These are phyloP conservation scores for Dryomyza anilis DNA, from an alignment of 2,888 invertebrate genomes.

Conservation along the genomic window DNA sequence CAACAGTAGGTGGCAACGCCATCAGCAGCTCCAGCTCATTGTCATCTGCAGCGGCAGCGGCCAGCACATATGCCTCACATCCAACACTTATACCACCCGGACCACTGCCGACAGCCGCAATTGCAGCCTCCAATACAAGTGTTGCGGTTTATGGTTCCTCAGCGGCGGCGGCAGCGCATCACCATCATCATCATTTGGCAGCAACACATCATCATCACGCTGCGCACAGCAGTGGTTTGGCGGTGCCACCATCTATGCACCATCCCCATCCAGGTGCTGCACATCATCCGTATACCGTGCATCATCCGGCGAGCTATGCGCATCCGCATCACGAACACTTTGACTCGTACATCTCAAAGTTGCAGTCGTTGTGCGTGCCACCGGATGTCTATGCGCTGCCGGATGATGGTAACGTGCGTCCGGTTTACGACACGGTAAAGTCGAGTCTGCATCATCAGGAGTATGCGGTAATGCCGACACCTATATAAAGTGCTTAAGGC, in stretches of 20 bases:
- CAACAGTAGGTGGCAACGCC: constrained; percentile 13
- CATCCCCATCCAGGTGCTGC: constrained; percentile 40
- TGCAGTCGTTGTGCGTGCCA: constrained; percentile 87
- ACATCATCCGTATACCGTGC: constrained; percentile 56
- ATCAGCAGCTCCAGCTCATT: constrained; percentile 12
- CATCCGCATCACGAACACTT: constrained; percentile 79
- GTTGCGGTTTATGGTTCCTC: constrained; percentile 37
- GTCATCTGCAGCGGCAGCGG: constrained; percentile 27
- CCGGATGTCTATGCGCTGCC: constrained; percentile 79
- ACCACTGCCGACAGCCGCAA: constrained; percentile 40
- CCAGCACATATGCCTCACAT: constrained; percentile 36
- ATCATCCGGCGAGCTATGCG: constrained; percentile 51
- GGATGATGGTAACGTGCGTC: constrained; percentile 78
- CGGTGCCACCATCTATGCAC: constrained; percentile 44
- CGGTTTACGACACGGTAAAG: constrained; percentile 88
- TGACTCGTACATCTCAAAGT: constrained; percentile 88
- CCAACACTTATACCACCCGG: constrained; percentile 42
- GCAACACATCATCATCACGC: constrained; percentile 30
- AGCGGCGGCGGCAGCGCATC: constrained; percentile 8
- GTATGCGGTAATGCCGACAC: constrained; percentile 86
- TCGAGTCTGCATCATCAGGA: constrained; percentile 85
- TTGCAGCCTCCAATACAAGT: constrained; percentile 30
- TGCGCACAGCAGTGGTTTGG: too few species aligned
- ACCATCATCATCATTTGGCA: constrained; percentile 32
- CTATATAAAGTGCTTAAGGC: constrained; percentile 78